Conservation (phyloP, 1,140 invertebrate genomes). For the Sesamia nonagrioides region DNA sequence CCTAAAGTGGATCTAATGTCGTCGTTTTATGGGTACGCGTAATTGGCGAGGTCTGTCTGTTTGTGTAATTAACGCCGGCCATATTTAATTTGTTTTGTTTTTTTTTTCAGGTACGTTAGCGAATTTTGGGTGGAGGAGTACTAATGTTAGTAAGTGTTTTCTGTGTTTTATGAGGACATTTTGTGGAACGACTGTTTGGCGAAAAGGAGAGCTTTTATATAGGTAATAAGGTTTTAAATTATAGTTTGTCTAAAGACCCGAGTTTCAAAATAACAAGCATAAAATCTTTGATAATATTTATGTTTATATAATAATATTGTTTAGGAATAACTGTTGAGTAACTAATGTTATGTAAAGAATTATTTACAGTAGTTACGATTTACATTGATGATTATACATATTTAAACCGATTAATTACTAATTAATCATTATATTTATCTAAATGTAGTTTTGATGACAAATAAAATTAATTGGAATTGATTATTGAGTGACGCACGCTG, state of each 20-base stretch:
- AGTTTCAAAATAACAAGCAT: too few relatives aligned
- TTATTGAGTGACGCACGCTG: neutral
- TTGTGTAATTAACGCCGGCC: conserved; percentile 59
- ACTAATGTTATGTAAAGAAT: too few relatives aligned
- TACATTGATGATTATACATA: too few relatives aligned
- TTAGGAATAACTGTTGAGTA: too few relatives aligned
- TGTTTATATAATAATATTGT: too few relatives aligned
- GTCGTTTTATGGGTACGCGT: conserved; percentile 70
- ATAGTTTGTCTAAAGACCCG: too few relatives aligned
- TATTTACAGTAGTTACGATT: too few relatives aligned
- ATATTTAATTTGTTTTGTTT: conserved; percentile 57
- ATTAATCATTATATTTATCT: conserved; percentile 20
- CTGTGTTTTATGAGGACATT: neutral
- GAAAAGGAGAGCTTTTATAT: neutral
- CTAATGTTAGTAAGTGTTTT: conserved; percentile 34
- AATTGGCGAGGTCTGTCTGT: conserved; percentile 64
- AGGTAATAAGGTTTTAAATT: neutral
- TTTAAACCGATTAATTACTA: neutral
- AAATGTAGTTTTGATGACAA: neutral
- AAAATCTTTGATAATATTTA: neutral
- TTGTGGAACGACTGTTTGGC: neutral
- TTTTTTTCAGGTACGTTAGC: conserved; percentile 64
- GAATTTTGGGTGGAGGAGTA: conserved; percentile 6
- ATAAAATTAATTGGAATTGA: neutral
- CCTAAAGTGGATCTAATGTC: conserved; percentile 64